Percentiles rank a stretch among this genome's conserved stretches.
phyloP scores from a whole-genome alignment of 2,797 vertebrate genomes.

The Poecile montanus region DNA sequence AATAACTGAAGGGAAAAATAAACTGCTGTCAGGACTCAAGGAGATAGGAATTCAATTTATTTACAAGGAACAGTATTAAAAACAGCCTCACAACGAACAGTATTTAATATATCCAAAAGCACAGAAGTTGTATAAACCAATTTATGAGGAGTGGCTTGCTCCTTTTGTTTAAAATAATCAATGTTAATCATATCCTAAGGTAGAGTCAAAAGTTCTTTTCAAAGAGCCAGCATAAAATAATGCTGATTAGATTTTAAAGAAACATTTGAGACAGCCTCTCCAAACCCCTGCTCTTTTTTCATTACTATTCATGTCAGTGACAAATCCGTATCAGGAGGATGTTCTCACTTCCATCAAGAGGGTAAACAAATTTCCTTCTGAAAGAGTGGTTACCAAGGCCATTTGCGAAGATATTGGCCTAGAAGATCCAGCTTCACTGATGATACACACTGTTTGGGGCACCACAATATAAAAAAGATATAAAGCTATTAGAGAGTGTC shows the following conservation, averaged over 20 bases:
- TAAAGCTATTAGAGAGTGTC: not conserved
- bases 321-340: not conserved
- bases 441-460: not conserved
- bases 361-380: not conserved
- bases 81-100: not conserved
- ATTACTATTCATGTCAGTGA: not conserved
- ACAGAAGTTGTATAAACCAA: not conserved
- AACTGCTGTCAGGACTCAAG: not conserved
- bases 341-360: not conserved
- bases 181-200: not conserved
- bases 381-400: not conserved
- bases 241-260: slow-evolving; percentile 6
- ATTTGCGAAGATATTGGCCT: not conserved
- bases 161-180: not conserved
- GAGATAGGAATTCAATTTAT: not conserved
- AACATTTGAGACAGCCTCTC: not conserved
- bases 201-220: not conserved
- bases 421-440: not conserved
- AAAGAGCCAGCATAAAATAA: not conserved
- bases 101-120: not conserved
- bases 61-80: not conserved
- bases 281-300: not conserved
- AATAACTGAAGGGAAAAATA: not conserved
- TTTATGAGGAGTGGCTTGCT: not conserved
- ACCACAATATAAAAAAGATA: not conserved